Evolutionary conservation across 2,113 vertebrate species (phyloP), one percentile per base, ranked within the genome.

Genomic region (Dipodomys ordii): DNA sequence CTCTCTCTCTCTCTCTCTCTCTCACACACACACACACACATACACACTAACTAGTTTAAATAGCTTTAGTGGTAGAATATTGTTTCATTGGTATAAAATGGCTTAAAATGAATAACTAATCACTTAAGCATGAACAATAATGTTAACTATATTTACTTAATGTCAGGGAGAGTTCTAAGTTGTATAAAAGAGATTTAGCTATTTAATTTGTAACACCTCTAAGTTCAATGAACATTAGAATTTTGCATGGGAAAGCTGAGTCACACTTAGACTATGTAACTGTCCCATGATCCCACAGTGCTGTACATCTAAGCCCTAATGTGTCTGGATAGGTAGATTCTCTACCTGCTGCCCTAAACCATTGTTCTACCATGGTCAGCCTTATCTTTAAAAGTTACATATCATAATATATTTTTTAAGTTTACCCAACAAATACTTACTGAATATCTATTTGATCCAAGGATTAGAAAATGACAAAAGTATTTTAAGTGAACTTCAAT

Each of bases 1-100:
- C 39, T 39, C 39, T 39, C 39, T 39, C 39, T 39, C 39, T 39
- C 39, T 39, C 39, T 39, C 39, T 39, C 39, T 39, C 39, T 39
- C 39, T 6, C 39, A 39, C 39, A 39, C 39, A 39, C 39, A 39
- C 39, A 39, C 39, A 39, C 39, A 39, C 39, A 39, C 39, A 39
- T 0, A 6, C 39, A 39, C 39, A 39, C 39, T 39, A 39, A 35
- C 1, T 83, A 44, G 49, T 91, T 94, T 49, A 69, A 77, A 77
- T 88, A 46, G 91, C 13, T 83, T 88, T 57, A 19, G 62, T 32
- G 49, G 23, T 12, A 23, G 57, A 77, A 27, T 6, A 86, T 83
- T 28, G 62, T 73, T 82, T 49, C 74, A 69, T 89, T 87, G 81
- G 78, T 27, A 8, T 64, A 76, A 95, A 77, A 76, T 35, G 35